Base-by-base conservation (phyloP, 2,888 invertebrate genomes). In the Eupithecia insigniata region DNA sequence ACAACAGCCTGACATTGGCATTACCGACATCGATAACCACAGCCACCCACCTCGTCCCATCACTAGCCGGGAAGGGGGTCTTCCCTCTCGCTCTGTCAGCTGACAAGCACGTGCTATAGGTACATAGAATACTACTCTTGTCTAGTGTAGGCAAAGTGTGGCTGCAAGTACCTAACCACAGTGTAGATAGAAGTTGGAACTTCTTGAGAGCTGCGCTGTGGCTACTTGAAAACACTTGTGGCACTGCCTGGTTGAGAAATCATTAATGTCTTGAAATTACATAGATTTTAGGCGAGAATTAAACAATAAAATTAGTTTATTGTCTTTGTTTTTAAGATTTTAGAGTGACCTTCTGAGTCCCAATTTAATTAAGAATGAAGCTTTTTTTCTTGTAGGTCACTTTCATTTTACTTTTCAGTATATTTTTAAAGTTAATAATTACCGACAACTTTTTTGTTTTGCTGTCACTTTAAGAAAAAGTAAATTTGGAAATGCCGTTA, bases 81-180 rank as follows among this genome's bases (percentile, higher is more conserved):
- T 84, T 82, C 76, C 83, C 82, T 87, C 90, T 87, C 89, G 78
- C 88, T 88, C 89, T 89, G 86, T 92, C 93, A 93, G 93, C 93
- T 94, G 93, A 91, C 90, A 85, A 87, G 86, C 93, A 92, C 93
- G 93, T 93, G 92, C 89, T 64, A 64, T 64, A 64, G 83, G 82
- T 84, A 64, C 64, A 32, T 60, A 60, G 30, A 81, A 85, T 89
- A 90, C 86, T 89, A 87, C 86, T 80, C 84, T 51, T 83, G 90
- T 90, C 88, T 91, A 90, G 90, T 87, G 90, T 71, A 74, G 61
- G 86, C 81, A 81, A 67, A 73, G 69, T 72, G 58, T 69, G 61
- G 39, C 51, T 58, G 60, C 39, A 61, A 58, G 64, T 67, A 67
- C 18, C 51, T 46, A 39, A 55, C 65, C 67, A 34, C 71, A 64